Percentiles rank a stretch among this genome's conserved stretches.
Conservation (phyloP, 2,888 invertebrate genomes). For the Megaustenia siamemsis region DNA sequence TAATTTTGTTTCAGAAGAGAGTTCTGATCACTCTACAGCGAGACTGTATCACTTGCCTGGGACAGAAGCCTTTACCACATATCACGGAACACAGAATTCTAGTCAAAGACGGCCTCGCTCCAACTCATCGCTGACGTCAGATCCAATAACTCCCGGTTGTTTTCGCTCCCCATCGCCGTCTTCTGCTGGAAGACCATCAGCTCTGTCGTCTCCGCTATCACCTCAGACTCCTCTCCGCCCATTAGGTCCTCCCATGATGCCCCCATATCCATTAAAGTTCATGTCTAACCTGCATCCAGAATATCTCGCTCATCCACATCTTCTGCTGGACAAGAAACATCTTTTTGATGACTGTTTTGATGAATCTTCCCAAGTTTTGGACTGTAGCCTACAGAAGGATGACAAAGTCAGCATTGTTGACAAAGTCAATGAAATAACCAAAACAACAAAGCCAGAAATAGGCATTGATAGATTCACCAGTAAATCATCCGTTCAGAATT, state of each 20-base stretch:
- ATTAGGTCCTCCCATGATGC: background rate
- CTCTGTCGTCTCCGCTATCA: background rate
- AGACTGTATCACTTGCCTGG: no score
- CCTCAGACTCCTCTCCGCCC: background rate
- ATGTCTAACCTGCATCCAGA: background rate
- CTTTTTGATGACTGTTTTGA: background rate
- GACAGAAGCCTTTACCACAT: no score
- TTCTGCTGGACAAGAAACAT: background rate
- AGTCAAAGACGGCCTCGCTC: no score
- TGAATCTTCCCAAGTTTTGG: background rate
- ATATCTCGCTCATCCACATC: slow-evolving; percentile 20
- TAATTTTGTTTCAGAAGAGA: no score
- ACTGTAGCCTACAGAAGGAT: slow-evolving; percentile 1
- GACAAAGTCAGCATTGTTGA: background rate
- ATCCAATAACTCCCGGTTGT: no score
- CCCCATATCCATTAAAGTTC: background rate
- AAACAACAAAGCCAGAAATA: no score
- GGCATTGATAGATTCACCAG: no score
- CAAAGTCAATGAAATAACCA: no score
- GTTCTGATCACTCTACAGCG: no score
- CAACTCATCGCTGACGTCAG: no score
- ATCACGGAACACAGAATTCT: no score
- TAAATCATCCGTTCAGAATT: no score
- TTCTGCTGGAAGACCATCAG: background rate
- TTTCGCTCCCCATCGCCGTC: background rate